A percentile compares a stretch with the other conserved stretches of the same genome.
Conservation (phyloP, 2,888 invertebrate genomes). For the Zygaena filipendulae region DNA sequence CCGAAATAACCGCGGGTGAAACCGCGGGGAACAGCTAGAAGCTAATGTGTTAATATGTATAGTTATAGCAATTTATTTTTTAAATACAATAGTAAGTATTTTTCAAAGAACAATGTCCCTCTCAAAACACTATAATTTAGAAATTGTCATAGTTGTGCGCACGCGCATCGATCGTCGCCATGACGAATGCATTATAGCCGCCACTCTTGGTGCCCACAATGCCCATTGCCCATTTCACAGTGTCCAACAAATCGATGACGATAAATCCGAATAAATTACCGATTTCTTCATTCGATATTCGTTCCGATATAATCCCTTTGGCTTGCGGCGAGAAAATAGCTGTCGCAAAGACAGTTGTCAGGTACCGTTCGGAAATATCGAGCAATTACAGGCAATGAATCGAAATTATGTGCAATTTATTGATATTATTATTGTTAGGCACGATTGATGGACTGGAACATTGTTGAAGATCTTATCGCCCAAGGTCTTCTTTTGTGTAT, state of each 20-base stretch:
- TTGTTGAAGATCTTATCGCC: too few species aligned
- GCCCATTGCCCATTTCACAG: constrained; percentile 49
- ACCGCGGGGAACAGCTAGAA: too few species aligned
- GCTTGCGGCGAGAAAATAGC: constrained; percentile 39
- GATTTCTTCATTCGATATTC: constrained; percentile 54
- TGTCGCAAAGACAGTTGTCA: constrained; percentile 18
- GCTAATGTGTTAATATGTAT: too few species aligned
- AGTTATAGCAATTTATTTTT: too few species aligned
- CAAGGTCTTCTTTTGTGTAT: too few species aligned
- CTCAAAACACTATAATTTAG: too few species aligned
- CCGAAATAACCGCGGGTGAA: too few species aligned
- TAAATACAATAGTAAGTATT: too few species aligned
- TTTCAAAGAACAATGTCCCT: too few species aligned
- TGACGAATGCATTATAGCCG: constrained; percentile 47
- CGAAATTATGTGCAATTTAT: constrained; percentile 19
- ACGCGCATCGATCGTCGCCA: constrained; percentile 31
- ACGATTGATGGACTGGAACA: too few species aligned
- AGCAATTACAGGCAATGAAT: constrained; percentile 23
- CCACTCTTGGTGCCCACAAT: constrained; percentile 30
- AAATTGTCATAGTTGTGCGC: too few species aligned
- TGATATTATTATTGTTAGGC: too few species aligned
- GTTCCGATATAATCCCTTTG: constrained; percentile 54
- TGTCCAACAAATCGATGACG: constrained; percentile 35
- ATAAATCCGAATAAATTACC: constrained; percentile 51
- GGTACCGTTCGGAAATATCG: constrained; percentile 21